Percentiles rank a stretch among this genome's conserved stretches.
These are phyloP conservation scores for Mustela nigripes DNA, from an alignment of 2,113 vertebrate species.

Conservation along the genomic window DNA sequence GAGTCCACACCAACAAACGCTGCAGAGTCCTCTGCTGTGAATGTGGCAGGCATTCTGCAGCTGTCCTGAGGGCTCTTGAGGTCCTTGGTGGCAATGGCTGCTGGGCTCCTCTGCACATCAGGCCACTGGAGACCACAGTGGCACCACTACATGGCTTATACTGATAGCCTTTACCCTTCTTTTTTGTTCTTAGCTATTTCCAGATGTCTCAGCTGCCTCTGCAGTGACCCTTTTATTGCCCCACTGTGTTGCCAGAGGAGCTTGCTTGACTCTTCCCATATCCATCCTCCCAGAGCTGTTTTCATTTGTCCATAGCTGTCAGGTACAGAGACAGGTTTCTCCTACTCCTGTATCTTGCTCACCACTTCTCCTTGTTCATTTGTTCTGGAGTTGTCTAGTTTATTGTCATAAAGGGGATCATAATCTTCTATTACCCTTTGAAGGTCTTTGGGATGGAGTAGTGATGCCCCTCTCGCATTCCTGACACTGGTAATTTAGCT, in stretches of 20 bases:
- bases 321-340: background rate
- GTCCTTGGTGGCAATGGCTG: background rate
- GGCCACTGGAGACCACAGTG: background rate
- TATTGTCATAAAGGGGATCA: background rate
- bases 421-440: background rate
- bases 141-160: background rate
- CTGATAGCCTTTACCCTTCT: background rate
- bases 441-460: background rate
- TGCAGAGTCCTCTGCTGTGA: background rate
- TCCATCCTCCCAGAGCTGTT: background rate
- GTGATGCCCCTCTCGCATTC: background rate
- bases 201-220: background rate
- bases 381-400: background rate
- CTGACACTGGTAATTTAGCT: background rate
- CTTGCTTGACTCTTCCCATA: background rate
- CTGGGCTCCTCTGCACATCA: background rate
- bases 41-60: background rate
- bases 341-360: background rate
- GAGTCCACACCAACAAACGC: background rate
- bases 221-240: background rate
- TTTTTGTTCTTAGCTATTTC: background rate
- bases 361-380: background rate
- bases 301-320: background rate
- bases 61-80: background rate
- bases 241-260: background rate